A percentile compares a stretch with the other conserved stretches of the same genome.
phyloP scores from a whole-genome alignment of 2,113 vertebrate genomes.

The Drymodes brunneopygia region DNA sequence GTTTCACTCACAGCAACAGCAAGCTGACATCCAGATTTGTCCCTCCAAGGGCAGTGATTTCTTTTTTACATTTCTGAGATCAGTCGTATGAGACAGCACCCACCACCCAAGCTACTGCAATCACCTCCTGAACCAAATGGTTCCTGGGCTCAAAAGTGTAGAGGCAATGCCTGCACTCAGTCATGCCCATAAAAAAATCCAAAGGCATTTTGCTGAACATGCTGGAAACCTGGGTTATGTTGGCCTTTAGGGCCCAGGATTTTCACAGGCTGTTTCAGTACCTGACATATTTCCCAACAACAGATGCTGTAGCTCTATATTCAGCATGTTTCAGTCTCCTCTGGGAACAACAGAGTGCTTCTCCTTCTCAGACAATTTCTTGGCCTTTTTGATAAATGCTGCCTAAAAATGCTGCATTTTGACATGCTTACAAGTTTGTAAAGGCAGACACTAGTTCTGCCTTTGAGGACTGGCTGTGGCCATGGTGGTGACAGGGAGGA shows the following conservation, averaged over 20 bases:
- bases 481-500: background rate
- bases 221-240: background rate
- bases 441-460: background rate
- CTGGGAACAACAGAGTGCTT: background rate
- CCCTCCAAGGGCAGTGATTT: background rate
- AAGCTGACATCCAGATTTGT: background rate
- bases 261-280: background rate
- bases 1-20: background rate
- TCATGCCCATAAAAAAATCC: background rate
- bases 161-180: background rate
- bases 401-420: background rate
- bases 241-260: background rate
- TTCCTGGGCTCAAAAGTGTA: background rate
- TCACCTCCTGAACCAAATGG: background rate
- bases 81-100: fast-evolving
- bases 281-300: background rate
- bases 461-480: background rate
- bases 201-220: background rate
- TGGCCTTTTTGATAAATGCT: background rate
- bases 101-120: background rate
- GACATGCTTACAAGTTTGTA: background rate
- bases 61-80: background rate
- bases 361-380: background rate
- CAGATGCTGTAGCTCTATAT: background rate
- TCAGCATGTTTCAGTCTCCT: background rate